A percentile compares a stretch with the other conserved stretches of the same genome.
Evolutionary conservation across 2,888 invertebrate species (phyloP).

Genomic region (Philereme vetulata): DNA sequence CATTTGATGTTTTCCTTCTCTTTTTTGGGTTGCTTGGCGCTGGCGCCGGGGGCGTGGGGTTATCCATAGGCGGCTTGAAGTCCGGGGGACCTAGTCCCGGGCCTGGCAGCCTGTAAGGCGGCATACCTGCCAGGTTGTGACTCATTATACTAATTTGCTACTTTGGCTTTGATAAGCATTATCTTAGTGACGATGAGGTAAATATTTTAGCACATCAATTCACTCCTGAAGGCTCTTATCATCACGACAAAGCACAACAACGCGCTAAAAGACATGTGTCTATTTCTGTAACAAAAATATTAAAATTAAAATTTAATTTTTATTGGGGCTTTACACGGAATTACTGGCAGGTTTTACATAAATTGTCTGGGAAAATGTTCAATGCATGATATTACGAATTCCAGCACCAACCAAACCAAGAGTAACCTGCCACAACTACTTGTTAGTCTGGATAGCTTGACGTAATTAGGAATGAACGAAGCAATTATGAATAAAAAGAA

Average conservation of each 20-base stretch:
- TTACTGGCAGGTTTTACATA: not conserved
- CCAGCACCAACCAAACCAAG: slow-evolving; percentile 18
- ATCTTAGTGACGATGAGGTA: slow-evolving; percentile 50
- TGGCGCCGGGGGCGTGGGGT: slow-evolving; percentile 87
- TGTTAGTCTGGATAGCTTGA: not conserved
- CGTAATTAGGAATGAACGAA: slow-evolving; percentile 6
- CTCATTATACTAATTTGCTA: slow-evolving; percentile 84
- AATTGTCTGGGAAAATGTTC: slow-evolving; percentile 5
- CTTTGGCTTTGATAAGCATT: slow-evolving; percentile 70
- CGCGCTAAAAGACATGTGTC: slow-evolving; percentile 72
- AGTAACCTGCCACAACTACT: slow-evolving; percentile 60
- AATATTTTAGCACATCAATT: slow-evolving; percentile 58
- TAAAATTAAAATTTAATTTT: not conserved
- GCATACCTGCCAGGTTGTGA: slow-evolving; percentile 92
- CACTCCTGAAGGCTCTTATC: slow-evolving; percentile 71
- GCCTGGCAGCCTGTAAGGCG: slow-evolving; percentile 90
- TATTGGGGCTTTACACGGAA: not conserved
- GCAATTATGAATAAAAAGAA: slow-evolving; percentile 21
- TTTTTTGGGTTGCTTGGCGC: slow-evolving; percentile 94
- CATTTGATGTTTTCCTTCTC: slow-evolving; percentile 91
- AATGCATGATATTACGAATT: slow-evolving; percentile 27
- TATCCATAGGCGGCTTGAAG: slow-evolving; percentile 89
- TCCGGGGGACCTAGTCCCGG: slow-evolving; percentile 88
- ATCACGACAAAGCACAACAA: slow-evolving; percentile 69
- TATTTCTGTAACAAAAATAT: slow-evolving; percentile 79